phyloP scores from a whole-genome alignment of 1,140 invertebrate genomes.

The Solen grandis region DNA sequence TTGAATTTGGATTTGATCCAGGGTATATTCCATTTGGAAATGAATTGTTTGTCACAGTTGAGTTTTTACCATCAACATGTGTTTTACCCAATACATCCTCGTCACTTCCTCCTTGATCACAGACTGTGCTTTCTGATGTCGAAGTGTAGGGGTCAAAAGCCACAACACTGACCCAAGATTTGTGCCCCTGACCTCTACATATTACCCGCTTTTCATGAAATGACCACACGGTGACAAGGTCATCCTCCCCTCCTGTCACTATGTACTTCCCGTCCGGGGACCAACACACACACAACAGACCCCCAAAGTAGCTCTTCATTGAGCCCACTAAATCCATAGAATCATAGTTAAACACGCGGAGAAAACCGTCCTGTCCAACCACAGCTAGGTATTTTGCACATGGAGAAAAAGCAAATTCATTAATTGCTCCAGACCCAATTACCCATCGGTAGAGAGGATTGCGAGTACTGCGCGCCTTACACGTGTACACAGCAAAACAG shows the following conservation, averaged over 20 bases:
- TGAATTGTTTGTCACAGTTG: slow-evolving; percentile 1
- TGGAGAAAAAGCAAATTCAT: slow-evolving; percentile 98
- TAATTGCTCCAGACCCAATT: slow-evolving; percentile 91
- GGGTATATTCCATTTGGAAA: slow-evolving; percentile 37
- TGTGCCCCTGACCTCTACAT: slow-evolving; percentile 94
- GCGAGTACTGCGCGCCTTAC: slow-evolving; percentile 96
- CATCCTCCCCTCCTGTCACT: slow-evolving; percentile 98
- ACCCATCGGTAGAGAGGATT: slow-evolving; percentile 92
- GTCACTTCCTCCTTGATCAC: slow-evolving; percentile 76
- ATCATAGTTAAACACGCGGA: slow-evolving; percentile 98
- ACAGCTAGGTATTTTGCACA: slow-evolving; percentile 92
- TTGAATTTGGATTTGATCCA: slow-evolving; percentile 30
- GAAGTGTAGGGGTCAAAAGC: slow-evolving; percentile 97
- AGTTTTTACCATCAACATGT: slow-evolving; percentile 30
- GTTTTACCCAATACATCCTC: slow-evolving; percentile 71
- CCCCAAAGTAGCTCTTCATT: slow-evolving; percentile 97
- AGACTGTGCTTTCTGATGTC: slow-evolving; percentile 76
- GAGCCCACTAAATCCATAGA: slow-evolving; percentile 94
- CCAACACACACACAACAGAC: slow-evolving; percentile 97
- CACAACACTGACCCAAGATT: slow-evolving; percentile 97
- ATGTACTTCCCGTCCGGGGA: slow-evolving; percentile 97
- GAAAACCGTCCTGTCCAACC: slow-evolving; percentile 95
- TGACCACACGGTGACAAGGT: slow-evolving; percentile 99
- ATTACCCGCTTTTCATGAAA: slow-evolving; percentile 95
- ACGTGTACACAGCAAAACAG: slow-evolving; percentile 95